phyloP scores from a whole-genome alignment of 2,797 vertebrate species.

The Xerus rutilus region DNA sequence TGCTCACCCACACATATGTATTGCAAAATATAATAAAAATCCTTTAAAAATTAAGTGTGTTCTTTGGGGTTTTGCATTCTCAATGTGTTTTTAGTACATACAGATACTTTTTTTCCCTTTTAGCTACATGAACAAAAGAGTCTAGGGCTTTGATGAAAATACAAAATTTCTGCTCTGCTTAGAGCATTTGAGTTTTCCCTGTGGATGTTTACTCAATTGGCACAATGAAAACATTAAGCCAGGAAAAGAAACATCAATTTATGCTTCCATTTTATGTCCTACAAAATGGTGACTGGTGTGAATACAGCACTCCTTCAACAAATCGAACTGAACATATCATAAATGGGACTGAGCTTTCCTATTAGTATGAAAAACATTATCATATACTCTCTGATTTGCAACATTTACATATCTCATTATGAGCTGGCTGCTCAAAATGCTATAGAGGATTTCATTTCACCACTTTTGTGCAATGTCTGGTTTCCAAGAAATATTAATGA shows the following conservation, averaged over 20 bases:
- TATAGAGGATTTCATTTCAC: slow-evolving; percentile 59
- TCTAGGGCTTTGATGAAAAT: slow-evolving; percentile 55
- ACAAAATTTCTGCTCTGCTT: slow-evolving; percentile 37
- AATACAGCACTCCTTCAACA: neutral
- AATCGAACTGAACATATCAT: slow-evolving; percentile 45
- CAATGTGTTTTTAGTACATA: neutral
- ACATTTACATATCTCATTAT: slow-evolving; percentile 69
- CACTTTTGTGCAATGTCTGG: slow-evolving; percentile 50
- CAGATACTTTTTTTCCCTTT: neutral
- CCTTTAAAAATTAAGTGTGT: slow-evolving; percentile 24
- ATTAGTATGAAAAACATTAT: slow-evolving; percentile 56
- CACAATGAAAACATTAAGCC: slow-evolving; percentile 52
- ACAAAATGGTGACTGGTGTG: slow-evolving; percentile 57
- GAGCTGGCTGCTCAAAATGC: slow-evolving; percentile 62
- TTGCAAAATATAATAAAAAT: slow-evolving; percentile 50
- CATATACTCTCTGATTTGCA: slow-evolving; percentile 33
- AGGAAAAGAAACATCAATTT: slow-evolving; percentile 68
- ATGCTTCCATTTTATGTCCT: slow-evolving; percentile 73
- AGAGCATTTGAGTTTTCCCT: neutral
- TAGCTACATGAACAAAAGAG: slow-evolving; percentile 1
- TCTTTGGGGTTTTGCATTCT: slow-evolving; percentile 48
- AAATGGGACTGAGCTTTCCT: neutral
- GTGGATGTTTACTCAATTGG: slow-evolving; percentile 30
- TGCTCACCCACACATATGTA: neutral
- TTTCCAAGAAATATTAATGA: slow-evolving; percentile 77